Conservation (phyloP, 2,888 invertebrate species). For the Dastarcus helophoroides region DNA sequence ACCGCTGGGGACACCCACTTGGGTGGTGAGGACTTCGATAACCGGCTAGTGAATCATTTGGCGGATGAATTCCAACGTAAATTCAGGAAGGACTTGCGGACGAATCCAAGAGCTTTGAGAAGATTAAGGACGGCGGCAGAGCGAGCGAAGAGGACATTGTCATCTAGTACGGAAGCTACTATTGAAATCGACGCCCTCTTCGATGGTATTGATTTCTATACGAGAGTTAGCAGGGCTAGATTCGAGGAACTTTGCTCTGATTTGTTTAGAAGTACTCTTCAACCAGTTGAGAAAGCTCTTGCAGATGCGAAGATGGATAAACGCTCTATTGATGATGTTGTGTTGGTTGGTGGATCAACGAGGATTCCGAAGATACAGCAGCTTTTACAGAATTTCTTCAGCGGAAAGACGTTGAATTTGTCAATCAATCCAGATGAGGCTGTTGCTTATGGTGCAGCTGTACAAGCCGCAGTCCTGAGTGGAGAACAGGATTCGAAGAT, state of each 20-base stretch:
- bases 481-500: constrained; percentile 53
- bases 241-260: constrained; percentile 67
- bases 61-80: constrained; percentile 44
- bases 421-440: constrained; percentile 35
- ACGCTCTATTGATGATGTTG: constrained; percentile 62
- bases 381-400: constrained; percentile 63
- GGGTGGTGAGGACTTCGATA: constrained; percentile 58
- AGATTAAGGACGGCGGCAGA: constrained; percentile 41
- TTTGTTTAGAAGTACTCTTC: constrained; percentile 33
- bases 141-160: constrained; percentile 48
- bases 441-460: constrained; percentile 33
- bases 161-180: constrained; percentile 63
- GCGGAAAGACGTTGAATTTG: constrained; percentile 38
- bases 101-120: constrained; percentile 36
- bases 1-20: constrained; percentile 75
- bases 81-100: constrained; percentile 36
- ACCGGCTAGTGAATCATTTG: constrained; percentile 43
- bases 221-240: constrained; percentile 58
- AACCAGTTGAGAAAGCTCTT: constrained; percentile 34
- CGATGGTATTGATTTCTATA: constrained; percentile 63
- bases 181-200: constrained; percentile 68
- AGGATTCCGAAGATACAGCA: constrained; percentile 70
- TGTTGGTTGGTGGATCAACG: constrained; percentile 72
- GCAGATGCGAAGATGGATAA: constrained; percentile 70
- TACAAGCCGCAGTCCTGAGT: constrained; percentile 31